Conservation (phyloP, 1,140 invertebrate species). For the Dreissena polymorpha region DNA sequence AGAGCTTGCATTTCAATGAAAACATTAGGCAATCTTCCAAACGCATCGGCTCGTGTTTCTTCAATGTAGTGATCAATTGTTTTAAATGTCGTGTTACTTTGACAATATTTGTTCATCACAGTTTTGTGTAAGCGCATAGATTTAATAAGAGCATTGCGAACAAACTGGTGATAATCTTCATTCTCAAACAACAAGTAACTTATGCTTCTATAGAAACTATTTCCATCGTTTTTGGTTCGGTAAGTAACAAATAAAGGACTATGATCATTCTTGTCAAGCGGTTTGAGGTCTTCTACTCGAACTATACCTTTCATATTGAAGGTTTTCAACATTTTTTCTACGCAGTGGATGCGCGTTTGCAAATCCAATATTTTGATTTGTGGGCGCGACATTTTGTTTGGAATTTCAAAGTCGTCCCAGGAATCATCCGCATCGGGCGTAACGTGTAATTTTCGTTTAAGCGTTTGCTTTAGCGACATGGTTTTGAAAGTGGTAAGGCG, state of each 20-base stretch:
- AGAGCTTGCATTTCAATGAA: constrained; percentile 1
- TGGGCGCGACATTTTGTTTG: too few relatives aligned
- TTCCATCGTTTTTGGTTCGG: neutral
- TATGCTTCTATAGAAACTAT: constrained; percentile 24
- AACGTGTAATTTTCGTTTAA: too few relatives aligned
- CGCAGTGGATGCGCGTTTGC: too few relatives aligned
- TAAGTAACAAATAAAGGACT: neutral
- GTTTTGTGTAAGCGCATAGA: neutral
- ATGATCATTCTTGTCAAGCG: neutral
- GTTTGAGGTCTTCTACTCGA: neutral
- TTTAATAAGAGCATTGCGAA: neutral
- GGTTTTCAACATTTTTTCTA: too few relatives aligned
- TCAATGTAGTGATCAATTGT: constrained; percentile 21
- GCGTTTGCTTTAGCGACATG: too few relatives aligned
- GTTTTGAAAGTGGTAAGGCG: too few relatives aligned
- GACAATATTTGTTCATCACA: neutral
- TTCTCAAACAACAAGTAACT: constrained; percentile 14
- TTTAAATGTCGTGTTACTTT: neutral
- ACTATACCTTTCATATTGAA: too few relatives aligned
- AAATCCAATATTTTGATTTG: too few relatives aligned
- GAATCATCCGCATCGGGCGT: too few relatives aligned
- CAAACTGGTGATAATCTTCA: neutral
- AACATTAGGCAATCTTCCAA: neutral
- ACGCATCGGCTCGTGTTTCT: constrained; percentile 9
- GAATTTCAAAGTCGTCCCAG: too few relatives aligned